Base-by-base conservation (phyloP, 1,140 invertebrate genomes). In the Leptinotarsa texana region DNA sequence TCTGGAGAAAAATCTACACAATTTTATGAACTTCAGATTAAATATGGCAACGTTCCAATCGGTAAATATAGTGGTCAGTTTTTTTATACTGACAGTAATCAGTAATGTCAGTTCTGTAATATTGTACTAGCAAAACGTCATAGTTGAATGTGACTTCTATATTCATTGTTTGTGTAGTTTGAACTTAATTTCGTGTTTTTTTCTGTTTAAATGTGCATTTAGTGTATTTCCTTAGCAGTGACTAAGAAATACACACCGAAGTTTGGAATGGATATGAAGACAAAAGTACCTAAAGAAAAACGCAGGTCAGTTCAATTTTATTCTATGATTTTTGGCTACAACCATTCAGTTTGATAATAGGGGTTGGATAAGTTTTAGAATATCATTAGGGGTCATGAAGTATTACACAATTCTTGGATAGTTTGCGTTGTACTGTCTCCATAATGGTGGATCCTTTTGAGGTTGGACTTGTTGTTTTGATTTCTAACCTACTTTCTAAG, bases 151-250 rank as follows among this genome's bases (percentile, higher is more conserved):
- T 57, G 51, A 57, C 33, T 42, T 17, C 15, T 17, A n/a, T 17
- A 15, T n/a, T 57, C 6, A 15, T 57, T 57, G 51, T n/a, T 57
- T 57, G 51, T 57, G 51, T 57, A 57, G 51, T 57, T 57, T 57
- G 51, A 15, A 57, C 17, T 18, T 57, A 57, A 5, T 57, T 57
- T 57, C n/a, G 51, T 57, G 51, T 57, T 57, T 57, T 17, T 57
- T 57, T 18, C 51, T 17, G 51, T 57, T 57, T 57, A 13, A 57
- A 57, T 57, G 51, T 57, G 51, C 4, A 17, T 17, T 57, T 17
- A 65, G 75, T 79, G 77, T 78, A 78, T 78, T 78, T 81, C 80
- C 80, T 81, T 81, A 70, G 80, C 80, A 81, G 80, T 80, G 80
- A 63, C 80, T 81, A 78, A 81, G 79, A 81, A 77, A 77, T 80